Conservation (phyloP, 1,140 invertebrate genomes). For the Atta colombica region DNA sequence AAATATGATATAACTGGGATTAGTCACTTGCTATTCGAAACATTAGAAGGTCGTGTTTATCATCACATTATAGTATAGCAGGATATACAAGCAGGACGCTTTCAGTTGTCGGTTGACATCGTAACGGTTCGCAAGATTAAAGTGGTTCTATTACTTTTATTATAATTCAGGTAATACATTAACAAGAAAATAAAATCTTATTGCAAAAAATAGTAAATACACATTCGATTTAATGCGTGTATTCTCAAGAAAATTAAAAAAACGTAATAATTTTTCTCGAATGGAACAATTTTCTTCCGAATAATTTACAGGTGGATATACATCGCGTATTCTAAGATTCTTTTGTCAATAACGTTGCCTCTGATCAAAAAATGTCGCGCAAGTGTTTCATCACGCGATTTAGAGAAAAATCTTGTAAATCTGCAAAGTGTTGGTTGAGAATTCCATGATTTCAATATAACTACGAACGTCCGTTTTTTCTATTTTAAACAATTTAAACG, state of each 20-base stretch:
- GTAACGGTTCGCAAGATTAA: conserved; percentile 51
- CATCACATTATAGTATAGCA: neutral
- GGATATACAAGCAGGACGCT: conserved; percentile 21
- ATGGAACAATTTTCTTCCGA: neutral
- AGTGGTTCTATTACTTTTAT: conserved; percentile 10
- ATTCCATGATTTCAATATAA: neutral
- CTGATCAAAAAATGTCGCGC: neutral
- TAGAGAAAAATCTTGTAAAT: neutral
- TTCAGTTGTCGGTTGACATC: conserved; percentile 60
- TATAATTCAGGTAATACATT: conserved; percentile 7
- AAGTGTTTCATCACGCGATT: neutral
- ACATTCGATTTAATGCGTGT: neutral
- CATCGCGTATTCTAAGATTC: neutral
- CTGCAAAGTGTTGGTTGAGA: neutral
- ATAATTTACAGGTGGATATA: neutral
- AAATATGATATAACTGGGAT: neutral
- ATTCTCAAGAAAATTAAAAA: neutral
- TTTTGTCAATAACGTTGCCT: neutral
- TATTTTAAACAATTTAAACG: neutral
- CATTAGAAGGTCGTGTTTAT: conserved; percentile 67
- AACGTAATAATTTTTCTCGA: neutral
- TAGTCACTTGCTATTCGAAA: conserved; percentile 12
- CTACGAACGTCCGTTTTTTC: neutral
- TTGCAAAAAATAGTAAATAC: neutral
- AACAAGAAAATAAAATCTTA: neutral